These are phyloP conservation scores for Phengaris arion DNA, from an alignment of 2,888 invertebrate genomes.

Conservation along the genomic window DNA sequence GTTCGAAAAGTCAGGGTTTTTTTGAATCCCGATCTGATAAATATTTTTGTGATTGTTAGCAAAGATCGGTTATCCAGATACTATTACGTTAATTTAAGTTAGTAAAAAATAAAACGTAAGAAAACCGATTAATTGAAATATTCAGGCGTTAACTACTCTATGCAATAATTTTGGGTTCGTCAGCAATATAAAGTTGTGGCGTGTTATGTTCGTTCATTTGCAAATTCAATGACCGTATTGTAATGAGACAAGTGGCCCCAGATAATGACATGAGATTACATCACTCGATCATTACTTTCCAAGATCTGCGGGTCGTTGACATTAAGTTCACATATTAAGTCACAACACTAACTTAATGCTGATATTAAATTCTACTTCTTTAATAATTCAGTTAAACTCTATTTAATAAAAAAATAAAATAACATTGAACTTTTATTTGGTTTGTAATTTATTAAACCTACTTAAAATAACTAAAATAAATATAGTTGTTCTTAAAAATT, in stretches of 20 bases:
- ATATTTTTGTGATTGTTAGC: no score
- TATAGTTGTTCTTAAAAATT: neutral
- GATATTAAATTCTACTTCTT: no score
- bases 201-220: constrained; percentile 4
- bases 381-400: no score
- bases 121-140: no score
- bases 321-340: no score
- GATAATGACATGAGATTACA: constrained; percentile 9
- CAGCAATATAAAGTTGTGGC: neutral
- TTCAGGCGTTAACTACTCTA: neutral
- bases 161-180: neutral
- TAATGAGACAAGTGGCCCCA: constrained; percentile 1
- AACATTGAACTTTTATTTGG: neutral
- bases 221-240: constrained; percentile 10
- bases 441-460: neutral
- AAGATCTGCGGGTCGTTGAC: neutral
- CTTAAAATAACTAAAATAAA: neutral
- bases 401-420: neutral
- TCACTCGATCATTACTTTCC: neutral
- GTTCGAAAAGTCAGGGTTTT: no score
- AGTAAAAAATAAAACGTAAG: no score
- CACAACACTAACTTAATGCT: no score
- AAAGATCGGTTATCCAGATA: no score
- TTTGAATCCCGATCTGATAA: no score
- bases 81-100: no score